Evolutionary conservation across 2,797 vertebrate species (phyloP), one percentile per base, ranked within the genome.

Genomic region (Euphonia xanthogaster): DNA sequence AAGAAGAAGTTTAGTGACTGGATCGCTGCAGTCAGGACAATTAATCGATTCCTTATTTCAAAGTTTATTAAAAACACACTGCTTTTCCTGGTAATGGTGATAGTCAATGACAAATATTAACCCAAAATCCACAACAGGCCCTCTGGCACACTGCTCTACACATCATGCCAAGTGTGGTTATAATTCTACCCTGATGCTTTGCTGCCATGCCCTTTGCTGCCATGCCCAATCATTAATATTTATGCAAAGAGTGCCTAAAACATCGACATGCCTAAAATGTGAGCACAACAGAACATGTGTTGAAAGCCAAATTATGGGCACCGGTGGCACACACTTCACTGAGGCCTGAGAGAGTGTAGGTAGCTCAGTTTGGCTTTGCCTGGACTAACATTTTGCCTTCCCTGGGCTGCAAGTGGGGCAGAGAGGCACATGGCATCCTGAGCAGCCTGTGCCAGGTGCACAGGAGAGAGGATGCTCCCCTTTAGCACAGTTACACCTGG

Each of bases 391-490:
- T 76, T 74, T 61, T 83, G 63, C 37, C 47, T 83, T 62, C 31
- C 47, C 68, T 42, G 55, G 44, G 25, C 5, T 75, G 33, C 5
- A 23, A 45, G 16, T 3, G 2, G 13, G 33, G 25, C 68, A 75
- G 63, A 48, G 50, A 53, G 47, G 28, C 35, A 58, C 27, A 3
- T 3, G 2, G 5, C 10, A 39, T 3, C 7, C 11, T 1, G 2
- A 25, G 39, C n/a, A 76, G 31, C 60, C 24, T 42, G 19, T 35
- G 45, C 71, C 55, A 15, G 0, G 6, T 53, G 19, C 37, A 18
- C 13, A 44, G 58, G 37, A 72, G 27, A 44, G 22, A 48, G 15
- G 13, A 39, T 70, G 35, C 30, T 33, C 7, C 12, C 17, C 30
- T 65, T 39, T 11, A 25, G n/a, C 14, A 15, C 50, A 17, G 11